phyloP scores from a whole-genome alignment of 2,113 vertebrate species.

The Callopanchax toddi region DNA sequence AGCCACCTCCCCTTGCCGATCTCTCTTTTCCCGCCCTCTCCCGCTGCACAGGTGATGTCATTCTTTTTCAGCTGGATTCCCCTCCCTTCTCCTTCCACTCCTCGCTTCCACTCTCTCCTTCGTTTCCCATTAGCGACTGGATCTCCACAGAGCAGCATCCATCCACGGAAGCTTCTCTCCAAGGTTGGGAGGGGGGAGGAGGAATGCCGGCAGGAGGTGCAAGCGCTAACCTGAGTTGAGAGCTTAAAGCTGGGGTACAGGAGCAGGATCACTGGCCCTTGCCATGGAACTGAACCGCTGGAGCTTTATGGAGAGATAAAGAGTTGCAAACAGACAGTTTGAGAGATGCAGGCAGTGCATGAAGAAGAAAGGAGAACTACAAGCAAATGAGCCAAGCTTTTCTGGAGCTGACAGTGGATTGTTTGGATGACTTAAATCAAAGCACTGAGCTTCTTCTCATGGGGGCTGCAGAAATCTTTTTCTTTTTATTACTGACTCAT shows the following conservation, averaged over 20 bases:
- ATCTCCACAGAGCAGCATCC: constrained; percentile 90
- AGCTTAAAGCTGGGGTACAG: constrained; percentile 46
- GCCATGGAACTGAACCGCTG: constrained; percentile 70
- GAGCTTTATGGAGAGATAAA: constrained; percentile 38
- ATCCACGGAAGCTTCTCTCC: constrained; percentile 87
- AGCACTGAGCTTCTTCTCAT: constrained; percentile 34
- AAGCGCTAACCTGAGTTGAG: constrained; percentile 65
- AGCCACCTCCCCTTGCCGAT: constrained; percentile 78
- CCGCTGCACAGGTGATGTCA: constrained; percentile 81
- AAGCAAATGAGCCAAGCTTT: constrained; percentile 32
- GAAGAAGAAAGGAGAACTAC: constrained; percentile 34
- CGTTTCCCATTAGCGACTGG: constrained; percentile 91
- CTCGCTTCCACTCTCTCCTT: constrained; percentile 65
- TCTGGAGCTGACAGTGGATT: constrained; percentile 33
- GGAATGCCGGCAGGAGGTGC: constrained; percentile 76
- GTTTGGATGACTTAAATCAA: constrained; percentile 44
- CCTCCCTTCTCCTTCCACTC: constrained; percentile 82
- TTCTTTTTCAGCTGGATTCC: constrained; percentile 85
- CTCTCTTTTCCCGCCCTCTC: constrained; percentile 76
- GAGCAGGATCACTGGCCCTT: constrained; percentile 65
- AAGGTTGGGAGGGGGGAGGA: constrained; percentile 73
- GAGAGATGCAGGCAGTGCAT: constrained; percentile 28
- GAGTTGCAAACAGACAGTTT: constrained; percentile 53
- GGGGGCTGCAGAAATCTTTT: constrained; percentile 45
- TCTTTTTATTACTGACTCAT: constrained; percentile 21